These are phyloP conservation scores for Scomber japonicus DNA, from an alignment of 2,113 vertebrate genomes.

Conservation along the genomic window DNA sequence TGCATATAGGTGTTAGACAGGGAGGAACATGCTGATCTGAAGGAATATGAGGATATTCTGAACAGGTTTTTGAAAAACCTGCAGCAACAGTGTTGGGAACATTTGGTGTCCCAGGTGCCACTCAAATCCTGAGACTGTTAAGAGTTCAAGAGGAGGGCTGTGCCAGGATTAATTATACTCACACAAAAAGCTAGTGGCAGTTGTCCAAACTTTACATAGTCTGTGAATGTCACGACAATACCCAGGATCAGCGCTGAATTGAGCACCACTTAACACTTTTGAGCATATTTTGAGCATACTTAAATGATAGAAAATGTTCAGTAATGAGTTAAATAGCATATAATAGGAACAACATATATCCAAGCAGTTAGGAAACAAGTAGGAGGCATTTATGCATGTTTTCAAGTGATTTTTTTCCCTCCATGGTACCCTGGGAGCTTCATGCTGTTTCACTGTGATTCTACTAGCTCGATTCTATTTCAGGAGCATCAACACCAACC, in stretches of 20 bases:
- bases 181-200: background rate
- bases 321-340: no score
- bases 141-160: slow-evolving; percentile 40
- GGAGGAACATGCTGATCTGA: slow-evolving; percentile 45
- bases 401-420: background rate
- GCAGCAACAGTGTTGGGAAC: slow-evolving; percentile 20
- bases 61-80: slow-evolving; percentile 31
- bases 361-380: background rate
- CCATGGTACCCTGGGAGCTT: background rate
- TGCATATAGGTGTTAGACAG: slow-evolving; percentile 46
- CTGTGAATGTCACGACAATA: background rate
- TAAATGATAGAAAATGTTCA: no score
- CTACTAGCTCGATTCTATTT: slow-evolving; percentile 4
- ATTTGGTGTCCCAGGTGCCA: slow-evolving; percentile 21
- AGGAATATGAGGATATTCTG: slow-evolving; percentile 28
- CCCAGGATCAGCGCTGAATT: background rate
- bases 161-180: background rate
- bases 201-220: background rate
- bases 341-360: background rate
- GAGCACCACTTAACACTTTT: background rate
- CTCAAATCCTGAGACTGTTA: slow-evolving; percentile 9
- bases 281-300: no score
- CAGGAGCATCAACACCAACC: slow-evolving; percentile 4
- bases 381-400: background rate
- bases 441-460: background rate